Percentiles rank a stretch among this genome's conserved stretches.
phyloP scores from a whole-genome alignment of 2,797 vertebrate species.

The Harpagifer antarcticus region DNA sequence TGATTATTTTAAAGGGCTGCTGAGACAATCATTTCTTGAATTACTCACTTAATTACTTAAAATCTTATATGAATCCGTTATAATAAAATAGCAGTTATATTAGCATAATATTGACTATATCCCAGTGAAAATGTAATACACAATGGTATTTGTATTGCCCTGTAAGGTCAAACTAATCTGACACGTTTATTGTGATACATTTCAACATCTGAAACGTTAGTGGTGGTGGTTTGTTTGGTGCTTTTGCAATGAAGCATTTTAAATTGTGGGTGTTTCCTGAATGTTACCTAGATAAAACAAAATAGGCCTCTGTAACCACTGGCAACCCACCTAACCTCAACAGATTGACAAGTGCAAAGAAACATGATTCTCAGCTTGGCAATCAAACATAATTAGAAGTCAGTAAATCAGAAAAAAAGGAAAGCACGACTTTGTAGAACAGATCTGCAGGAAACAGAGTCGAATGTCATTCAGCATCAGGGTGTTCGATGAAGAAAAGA shows the following conservation, averaged over 20 bases:
- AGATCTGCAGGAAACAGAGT: constrained; percentile 39
- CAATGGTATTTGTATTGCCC: constrained; percentile 22
- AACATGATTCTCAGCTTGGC: constrained; percentile 43
- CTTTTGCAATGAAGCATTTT: constrained; percentile 56
- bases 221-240: constrained; percentile 39
- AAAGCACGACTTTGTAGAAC: constrained; percentile 23
- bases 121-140: constrained; percentile 9
- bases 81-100: background rate
- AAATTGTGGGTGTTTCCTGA: constrained; percentile 82
- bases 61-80: background rate
- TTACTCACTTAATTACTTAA: background rate
- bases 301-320: constrained; percentile 78
- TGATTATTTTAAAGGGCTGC: background rate
- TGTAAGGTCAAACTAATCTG: constrained; percentile 39
- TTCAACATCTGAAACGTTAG: constrained; percentile 58
- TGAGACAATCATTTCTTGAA: background rate
- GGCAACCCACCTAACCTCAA: constrained; percentile 73
- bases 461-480: constrained; percentile 60
- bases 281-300: constrained; percentile 74
- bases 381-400: constrained; percentile 51
- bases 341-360: constrained; percentile 54
- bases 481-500: constrained; percentile 64
- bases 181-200: constrained; percentile 36
- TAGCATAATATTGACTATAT: constrained; percentile 2
- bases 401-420: constrained; percentile 42